Evolutionary conservation across 1,140 invertebrate species (phyloP).

Genomic region (Tribolium madens): DNA sequence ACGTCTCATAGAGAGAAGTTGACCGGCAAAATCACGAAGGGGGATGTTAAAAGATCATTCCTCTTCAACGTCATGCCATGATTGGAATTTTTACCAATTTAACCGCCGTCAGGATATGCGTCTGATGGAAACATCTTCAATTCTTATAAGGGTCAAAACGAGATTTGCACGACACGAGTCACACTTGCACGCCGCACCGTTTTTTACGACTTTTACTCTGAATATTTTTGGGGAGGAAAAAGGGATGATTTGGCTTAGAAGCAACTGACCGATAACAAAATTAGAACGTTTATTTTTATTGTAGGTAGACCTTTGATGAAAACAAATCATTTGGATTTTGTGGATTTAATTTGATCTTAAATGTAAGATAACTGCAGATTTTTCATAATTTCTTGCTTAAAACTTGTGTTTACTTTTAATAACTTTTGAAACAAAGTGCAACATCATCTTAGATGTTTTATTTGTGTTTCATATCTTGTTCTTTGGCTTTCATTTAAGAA

Average conservation of each 20-base stretch:
- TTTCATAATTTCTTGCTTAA: not conserved
- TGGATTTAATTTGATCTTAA: no score
- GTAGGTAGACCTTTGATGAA: not conserved
- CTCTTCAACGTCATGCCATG: slow-evolving; percentile 2
- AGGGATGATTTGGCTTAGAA: no score
- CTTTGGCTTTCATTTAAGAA: not conserved
- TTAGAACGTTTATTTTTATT: no score
- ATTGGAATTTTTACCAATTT: slow-evolving; percentile 35
- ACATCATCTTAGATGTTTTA: not conserved
- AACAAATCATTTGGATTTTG: no score
- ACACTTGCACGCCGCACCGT: no score
- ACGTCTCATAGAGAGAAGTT: slow-evolving; percentile 24
- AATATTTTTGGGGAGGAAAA: no score
- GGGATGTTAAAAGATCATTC: slow-evolving; percentile 16
- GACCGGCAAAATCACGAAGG: slow-evolving; percentile 13
- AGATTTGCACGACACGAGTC: not conserved
- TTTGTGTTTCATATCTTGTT: not conserved
- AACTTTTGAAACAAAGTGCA: not conserved
- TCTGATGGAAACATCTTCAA: not conserved
- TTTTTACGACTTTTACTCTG: no score
- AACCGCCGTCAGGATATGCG: not conserved
- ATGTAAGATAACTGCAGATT: no score
- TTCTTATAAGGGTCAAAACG: not conserved
- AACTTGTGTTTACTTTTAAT: not conserved
- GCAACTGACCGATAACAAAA: no score